A percentile compares a stretch with the other conserved stretches of the same genome.
phyloP scores from a whole-genome alignment of 2,888 invertebrate genomes.

The Drepanosiphum platanoidis region DNA sequence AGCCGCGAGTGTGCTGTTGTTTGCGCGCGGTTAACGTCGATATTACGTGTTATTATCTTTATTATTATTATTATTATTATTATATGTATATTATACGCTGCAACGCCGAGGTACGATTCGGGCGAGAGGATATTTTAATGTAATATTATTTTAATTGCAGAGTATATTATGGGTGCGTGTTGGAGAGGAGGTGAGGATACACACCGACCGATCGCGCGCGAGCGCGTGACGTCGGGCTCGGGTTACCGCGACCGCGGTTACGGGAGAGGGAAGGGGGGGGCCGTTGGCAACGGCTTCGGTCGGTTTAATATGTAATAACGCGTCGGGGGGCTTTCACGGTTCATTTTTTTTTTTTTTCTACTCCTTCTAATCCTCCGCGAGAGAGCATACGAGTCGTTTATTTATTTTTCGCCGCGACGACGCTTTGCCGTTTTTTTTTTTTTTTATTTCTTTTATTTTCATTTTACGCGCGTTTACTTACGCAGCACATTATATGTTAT shows the following conservation, averaged over 20 bases:
- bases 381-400: background rate
- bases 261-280: background rate
- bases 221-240: background rate
- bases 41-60: background rate
- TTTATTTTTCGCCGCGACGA: background rate
- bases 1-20: constrained; percentile 3
- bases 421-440: background rate
- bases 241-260: background rate
- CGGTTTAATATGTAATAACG: background rate
- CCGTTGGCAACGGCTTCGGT: background rate
- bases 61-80: background rate
- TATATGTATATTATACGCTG: background rate
- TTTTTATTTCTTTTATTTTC: too few relatives aligned
- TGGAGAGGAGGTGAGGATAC: background rate
- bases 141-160: constrained; percentile 25
- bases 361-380: background rate
- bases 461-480: too few relatives aligned
- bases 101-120: background rate
- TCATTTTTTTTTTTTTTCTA: background rate
- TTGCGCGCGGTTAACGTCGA: background rate
- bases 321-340: constrained; percentile 1
- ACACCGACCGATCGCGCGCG: background rate
- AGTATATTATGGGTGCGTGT: constrained; percentile 2
- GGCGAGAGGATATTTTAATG: constrained; percentile 11
- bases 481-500: too few relatives aligned